Conservation (phyloP, 2,113 vertebrate genomes). For the Passer domesticus region DNA sequence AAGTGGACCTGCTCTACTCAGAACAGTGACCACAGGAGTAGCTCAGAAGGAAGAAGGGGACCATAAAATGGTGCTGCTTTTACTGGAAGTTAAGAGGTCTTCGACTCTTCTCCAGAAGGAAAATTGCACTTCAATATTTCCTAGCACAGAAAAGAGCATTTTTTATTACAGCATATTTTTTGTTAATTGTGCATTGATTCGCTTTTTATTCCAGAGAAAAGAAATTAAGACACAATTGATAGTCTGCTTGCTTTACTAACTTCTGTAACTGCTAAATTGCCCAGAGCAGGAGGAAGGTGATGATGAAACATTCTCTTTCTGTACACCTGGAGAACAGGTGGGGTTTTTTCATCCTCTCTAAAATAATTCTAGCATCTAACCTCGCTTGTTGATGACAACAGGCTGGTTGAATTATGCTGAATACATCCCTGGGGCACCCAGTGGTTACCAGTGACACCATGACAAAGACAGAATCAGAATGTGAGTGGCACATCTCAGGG, state of each 20-base stretch:
- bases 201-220: neutral
- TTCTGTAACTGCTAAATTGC: neutral
- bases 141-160: neutral
- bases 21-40: neutral
- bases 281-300: neutral
- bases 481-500: neutral
- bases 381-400: neutral
- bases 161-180: slow-evolving; percentile 12
- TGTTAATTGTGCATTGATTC: slow-evolving; percentile 27
- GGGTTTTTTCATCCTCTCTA: neutral
- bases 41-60: neutral
- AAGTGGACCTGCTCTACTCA: neutral
- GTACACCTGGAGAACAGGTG: neutral
- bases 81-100: neutral
- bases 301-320: neutral
- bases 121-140: neutral
- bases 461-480: neutral
- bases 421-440: neutral
- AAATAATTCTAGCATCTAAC: neutral
- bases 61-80: neutral
- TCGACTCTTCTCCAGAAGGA: neutral
- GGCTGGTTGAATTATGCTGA: neutral
- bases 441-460: neutral
- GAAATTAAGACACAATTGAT: neutral
- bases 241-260: neutral